These are phyloP conservation scores for Gryllus bimaculatus DNA, from an alignment of 1,140 invertebrate genomes.

Conservation along the genomic window DNA sequence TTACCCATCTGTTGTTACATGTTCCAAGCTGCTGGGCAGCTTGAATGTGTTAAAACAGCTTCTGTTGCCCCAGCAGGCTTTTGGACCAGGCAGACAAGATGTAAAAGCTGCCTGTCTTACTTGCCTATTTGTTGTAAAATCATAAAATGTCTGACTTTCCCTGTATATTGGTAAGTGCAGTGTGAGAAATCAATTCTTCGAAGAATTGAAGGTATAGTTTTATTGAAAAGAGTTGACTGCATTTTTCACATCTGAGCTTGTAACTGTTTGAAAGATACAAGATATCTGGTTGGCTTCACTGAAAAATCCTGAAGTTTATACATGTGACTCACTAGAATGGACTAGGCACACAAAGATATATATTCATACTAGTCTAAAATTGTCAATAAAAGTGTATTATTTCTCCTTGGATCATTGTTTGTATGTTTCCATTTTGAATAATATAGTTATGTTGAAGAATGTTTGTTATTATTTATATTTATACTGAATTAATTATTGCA, in stretches of 20 bases:
- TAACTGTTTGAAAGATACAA: neutral
- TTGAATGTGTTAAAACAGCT: too few species aligned
- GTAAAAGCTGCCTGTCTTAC: too few species aligned
- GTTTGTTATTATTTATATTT: neutral
- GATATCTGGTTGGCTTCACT: neutral
- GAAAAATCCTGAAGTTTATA: neutral
- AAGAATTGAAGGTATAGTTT: too few species aligned
- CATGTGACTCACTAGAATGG: neutral
- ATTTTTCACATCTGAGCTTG: neutral
- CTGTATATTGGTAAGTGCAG: too few species aligned
- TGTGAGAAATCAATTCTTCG: too few species aligned
- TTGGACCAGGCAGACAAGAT: too few species aligned
- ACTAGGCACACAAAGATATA: neutral
- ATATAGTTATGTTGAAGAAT: conserved; percentile 6
- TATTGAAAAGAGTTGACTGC: neutral
- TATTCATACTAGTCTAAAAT: neutral
- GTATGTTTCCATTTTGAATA: neutral
- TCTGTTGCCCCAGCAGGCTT: too few species aligned
- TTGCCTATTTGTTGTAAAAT: too few species aligned
- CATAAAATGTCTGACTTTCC: too few species aligned
- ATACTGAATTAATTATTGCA: neutral
- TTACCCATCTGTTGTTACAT: too few species aligned
- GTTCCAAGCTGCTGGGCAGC: too few species aligned
- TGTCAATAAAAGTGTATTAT: neutral
- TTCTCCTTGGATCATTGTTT: neutral